A percentile compares a stretch with the other conserved stretches of the same genome.
Conservation (phyloP, 1,140 invertebrate genomes). For the Mercenaria mercenaria region DNA sequence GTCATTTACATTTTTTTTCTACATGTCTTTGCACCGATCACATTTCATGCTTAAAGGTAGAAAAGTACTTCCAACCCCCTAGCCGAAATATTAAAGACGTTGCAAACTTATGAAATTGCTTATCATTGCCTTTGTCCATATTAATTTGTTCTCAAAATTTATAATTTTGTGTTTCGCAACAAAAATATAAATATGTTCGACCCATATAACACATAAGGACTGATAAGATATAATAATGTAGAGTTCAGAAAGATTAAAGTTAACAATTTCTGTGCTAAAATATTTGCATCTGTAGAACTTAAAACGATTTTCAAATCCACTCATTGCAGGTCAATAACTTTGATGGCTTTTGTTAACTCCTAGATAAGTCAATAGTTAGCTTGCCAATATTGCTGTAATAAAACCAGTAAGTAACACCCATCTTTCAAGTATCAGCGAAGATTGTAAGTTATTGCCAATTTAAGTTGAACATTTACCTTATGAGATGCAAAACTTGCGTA, state of each 20-base stretch:
- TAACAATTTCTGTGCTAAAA: background rate
- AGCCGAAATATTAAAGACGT: no score
- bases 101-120: background rate
- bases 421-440: background rate
- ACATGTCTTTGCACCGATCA: no score
- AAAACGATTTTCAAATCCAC: background rate
- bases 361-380: background rate
- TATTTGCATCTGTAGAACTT: background rate
- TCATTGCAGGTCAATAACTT: background rate
- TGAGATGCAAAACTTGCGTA: no score
- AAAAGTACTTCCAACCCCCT: no score
- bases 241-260: background rate
- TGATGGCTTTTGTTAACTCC: background rate
- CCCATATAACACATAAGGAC: background rate
- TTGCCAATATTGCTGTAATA: background rate
- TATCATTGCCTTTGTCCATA: background rate
- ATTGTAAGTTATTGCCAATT: background rate
- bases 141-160: background rate
- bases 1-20: no score
- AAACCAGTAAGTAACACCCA: background rate
- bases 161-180: background rate
- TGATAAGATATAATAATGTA: background rate
- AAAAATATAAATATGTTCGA: background rate
- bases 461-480: background rate
- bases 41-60: no score